Percentiles rank a stretch among this genome's conserved stretches.
phyloP scores from a whole-genome alignment of 2,797 vertebrate species.

The Centroberyx gerrardi region DNA sequence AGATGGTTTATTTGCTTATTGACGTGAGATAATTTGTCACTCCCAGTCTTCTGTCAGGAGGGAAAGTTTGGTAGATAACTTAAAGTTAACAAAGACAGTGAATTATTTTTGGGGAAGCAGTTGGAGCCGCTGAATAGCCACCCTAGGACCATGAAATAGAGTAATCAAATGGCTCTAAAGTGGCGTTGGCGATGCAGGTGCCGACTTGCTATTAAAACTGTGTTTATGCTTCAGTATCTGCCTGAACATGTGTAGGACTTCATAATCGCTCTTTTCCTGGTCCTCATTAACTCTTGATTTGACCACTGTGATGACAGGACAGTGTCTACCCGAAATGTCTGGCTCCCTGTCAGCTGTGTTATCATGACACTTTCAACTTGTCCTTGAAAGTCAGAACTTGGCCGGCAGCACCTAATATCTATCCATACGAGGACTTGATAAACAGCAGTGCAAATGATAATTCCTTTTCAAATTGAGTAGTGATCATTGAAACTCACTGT shows the following conservation, averaged over 20 bases:
- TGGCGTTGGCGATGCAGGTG: too few species aligned
- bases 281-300: too few species aligned
- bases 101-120: background rate
- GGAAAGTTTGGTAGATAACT: background rate
- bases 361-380: background rate
- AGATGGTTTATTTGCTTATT: background rate
- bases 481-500: too few species aligned
- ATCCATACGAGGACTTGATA: background rate
- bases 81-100: background rate
- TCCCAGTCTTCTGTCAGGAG: background rate
- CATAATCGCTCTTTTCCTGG: too few species aligned
- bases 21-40: background rate
- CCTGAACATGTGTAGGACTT: too few species aligned
- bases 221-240: too few species aligned
- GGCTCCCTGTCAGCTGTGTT: too few species aligned
- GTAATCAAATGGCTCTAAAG: too few species aligned
- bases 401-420: background rate
- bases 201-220: too few species aligned
- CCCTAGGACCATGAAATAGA: too few species aligned
- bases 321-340: too few species aligned
- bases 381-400: background rate
- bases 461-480: background rate
- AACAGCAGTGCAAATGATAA: background rate
- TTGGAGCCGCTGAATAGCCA: background rate
- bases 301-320: too few species aligned